Percentiles rank a stretch among this genome's conserved stretches.
phyloP scores from a whole-genome alignment of 1,140 invertebrate species.

The Philotrypesis tridentata region DNA sequence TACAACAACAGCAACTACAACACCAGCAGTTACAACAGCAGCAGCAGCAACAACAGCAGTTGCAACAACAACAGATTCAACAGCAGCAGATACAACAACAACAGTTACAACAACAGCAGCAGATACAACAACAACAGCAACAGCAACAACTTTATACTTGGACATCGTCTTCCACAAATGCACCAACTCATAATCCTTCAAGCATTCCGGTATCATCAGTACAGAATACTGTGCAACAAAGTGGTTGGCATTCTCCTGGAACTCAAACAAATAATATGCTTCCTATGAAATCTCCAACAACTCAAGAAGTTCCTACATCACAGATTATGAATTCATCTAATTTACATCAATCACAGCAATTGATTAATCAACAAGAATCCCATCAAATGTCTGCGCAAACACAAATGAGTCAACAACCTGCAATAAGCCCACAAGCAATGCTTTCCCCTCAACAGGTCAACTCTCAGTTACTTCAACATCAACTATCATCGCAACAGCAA shows the following conservation, averaged over 20 bases:
- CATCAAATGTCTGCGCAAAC: conserved; percentile 56
- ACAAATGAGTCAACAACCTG: conserved; percentile 58
- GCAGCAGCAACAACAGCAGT: conserved; percentile 60
- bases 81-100: conserved; percentile 69
- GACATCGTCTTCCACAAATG: conserved; percentile 60
- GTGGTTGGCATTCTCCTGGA: conserved; percentile 42
- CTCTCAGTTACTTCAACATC: conserved; percentile 62
- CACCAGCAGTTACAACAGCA: conserved; percentile 67
- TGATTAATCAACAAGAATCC: conserved; percentile 68
- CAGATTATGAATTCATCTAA: conserved; percentile 66
- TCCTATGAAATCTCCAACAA: conserved; percentile 43
- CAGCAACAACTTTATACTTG: conserved; percentile 47
- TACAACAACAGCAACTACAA: conserved; percentile 44
- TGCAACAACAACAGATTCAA: conserved; percentile 63
- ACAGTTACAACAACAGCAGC: conserved; percentile 50
- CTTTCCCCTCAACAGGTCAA: conserved; percentile 59
- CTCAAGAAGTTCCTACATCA: conserved; percentile 50
- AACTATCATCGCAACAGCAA: conserved; percentile 55
- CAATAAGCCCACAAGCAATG: conserved; percentile 54
- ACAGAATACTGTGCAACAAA: conserved; percentile 42
- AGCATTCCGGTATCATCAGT: conserved; percentile 41
- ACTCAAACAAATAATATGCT: conserved; percentile 33
- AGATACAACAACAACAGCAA: conserved; percentile 44
- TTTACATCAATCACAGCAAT: conserved; percentile 62
- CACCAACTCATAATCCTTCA: conserved; percentile 42